phyloP scores from a whole-genome alignment of 2,888 invertebrate genomes.

The Belgica antarctica region DNA sequence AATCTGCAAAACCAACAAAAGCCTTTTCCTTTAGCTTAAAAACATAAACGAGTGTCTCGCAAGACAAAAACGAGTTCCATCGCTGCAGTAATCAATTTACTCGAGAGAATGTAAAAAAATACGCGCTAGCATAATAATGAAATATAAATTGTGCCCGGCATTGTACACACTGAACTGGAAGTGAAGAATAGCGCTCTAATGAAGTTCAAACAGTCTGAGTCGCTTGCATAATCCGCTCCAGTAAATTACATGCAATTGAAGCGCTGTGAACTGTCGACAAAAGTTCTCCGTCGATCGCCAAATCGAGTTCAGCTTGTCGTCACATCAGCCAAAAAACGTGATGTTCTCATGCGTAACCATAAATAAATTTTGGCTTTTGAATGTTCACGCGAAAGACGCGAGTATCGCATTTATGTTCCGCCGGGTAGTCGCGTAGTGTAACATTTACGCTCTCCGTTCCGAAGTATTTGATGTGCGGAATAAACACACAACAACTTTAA shows the following conservation, averaged over 20 bases:
- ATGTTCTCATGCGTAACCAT: slow-evolving; percentile 38
- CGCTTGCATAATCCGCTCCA: background rate
- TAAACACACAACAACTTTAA: background rate
- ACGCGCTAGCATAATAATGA: slow-evolving; percentile 21
- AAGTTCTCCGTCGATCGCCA: background rate
- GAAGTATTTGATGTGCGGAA: background rate
- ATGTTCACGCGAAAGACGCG: background rate
- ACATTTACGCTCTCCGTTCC: background rate
- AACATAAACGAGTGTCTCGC: background rate
- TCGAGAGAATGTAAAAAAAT: background rate
- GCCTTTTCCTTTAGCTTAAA: background rate
- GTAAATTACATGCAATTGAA: slow-evolving; percentile 3
- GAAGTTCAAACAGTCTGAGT: background rate
- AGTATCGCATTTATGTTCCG: no score
- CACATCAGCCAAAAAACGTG: slow-evolving; percentile 28
- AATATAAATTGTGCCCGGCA: slow-evolving; percentile 12
- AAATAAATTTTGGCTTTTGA: background rate
- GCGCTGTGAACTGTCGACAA: slow-evolving; percentile 30
- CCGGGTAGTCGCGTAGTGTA: no score
- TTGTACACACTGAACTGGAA: background rate
- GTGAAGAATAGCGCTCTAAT: slow-evolving; percentile 13
- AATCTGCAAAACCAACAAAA: slow-evolving; percentile 6
- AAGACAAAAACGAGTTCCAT: slow-evolving; percentile 32
- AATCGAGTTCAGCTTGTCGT: no score
- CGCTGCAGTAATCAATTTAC: slow-evolving; percentile 18